Percentiles rank a stretch among this genome's conserved stretches.
Conservation (phyloP, 2,113 vertebrate species). For the Bolborhynchus lineola region DNA sequence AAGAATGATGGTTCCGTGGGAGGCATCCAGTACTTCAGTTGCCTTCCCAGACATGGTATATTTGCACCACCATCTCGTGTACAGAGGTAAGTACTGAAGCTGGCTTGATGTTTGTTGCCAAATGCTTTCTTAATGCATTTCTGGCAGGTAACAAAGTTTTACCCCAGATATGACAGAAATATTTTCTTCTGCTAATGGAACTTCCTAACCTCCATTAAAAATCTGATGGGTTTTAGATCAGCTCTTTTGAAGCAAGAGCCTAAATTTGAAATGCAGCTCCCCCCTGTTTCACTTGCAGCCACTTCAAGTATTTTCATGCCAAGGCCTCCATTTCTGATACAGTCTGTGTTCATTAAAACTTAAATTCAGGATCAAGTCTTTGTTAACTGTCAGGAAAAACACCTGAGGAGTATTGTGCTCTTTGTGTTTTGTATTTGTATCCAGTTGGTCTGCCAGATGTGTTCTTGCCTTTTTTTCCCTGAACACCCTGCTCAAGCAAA, state of each 20-base stretch:
- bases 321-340: background rate
- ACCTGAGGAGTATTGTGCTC: background rate
- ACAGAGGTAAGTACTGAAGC: slow-evolving; percentile 81
- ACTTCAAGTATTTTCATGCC: background rate
- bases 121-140: background rate
- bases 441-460: background rate
- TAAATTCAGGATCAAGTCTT: background rate
- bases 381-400: background rate
- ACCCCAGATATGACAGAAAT: background rate
- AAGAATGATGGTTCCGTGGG: slow-evolving; percentile 95
- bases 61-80: slow-evolving; percentile 94
- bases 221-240: background rate
- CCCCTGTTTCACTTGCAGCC: background rate
- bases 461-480: background rate
- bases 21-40: slow-evolving; percentile 91
- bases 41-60: slow-evolving; percentile 89
- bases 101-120: background rate
- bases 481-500: background rate
- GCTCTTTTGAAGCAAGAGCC: background rate
- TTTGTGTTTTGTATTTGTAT: background rate
- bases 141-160: background rate
- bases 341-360: background rate
- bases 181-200: slow-evolving; percentile 44
- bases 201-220: background rate
- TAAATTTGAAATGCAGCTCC: background rate